Evolutionary conservation across 2,888 invertebrate genomes (phyloP).

Genomic region (Tipula unca): DNA sequence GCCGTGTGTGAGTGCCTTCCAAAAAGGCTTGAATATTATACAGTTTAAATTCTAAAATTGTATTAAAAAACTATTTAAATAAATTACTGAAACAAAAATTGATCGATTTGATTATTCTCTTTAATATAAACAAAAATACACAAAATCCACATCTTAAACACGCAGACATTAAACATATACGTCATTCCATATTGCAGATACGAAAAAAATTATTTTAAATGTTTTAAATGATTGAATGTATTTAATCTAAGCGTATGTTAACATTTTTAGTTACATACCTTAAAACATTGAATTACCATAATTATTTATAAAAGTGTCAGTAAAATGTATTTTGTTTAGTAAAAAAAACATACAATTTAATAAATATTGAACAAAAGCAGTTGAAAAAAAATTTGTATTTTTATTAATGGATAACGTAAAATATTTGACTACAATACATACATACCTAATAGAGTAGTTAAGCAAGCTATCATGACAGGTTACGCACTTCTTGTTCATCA

Average conservation of each 20-base stretch:
- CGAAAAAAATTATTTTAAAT: background rate
- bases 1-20: conserved; percentile 14
- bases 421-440: no score
- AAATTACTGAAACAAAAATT: background rate
- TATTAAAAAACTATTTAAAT: background rate
- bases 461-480: no score
- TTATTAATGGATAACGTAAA: no score
- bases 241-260: background rate
- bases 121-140: background rate
- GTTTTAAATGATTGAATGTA: background rate
- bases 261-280: background rate
- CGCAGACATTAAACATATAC: background rate
- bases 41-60: no score
- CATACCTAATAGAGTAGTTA: no score
- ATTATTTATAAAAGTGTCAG: background rate
- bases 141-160: background rate
- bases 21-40: background rate
- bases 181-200: background rate
- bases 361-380: background rate
- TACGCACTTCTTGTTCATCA: no score
- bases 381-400: background rate
- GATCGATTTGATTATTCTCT: background rate
- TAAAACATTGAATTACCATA: background rate
- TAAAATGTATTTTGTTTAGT: background rate
- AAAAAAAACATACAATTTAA: background rate